Evolutionary conservation across 2,113 vertebrate genomes (phyloP).

Genomic region (Dasyprocta punctata): DNA sequence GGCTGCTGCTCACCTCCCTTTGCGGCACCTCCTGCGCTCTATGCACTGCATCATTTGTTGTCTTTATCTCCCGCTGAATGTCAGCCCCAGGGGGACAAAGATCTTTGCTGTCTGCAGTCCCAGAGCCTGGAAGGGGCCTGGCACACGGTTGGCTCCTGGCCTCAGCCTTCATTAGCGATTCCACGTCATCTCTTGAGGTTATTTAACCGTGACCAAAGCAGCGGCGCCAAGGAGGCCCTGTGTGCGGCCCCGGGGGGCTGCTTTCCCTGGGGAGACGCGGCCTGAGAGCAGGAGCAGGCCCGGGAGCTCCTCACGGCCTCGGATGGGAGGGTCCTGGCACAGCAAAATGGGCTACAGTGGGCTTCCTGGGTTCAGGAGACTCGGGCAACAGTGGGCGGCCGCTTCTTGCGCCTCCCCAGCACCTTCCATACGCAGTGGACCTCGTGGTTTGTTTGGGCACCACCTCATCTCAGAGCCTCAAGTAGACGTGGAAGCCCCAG

Average conservation of each 20-base stretch:
- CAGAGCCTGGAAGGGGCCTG: not conserved
- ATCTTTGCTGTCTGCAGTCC: not conserved
- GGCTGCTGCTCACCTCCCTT: too few relatives aligned
- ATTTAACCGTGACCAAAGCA: not conserved
- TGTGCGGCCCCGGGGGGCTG: not conserved
- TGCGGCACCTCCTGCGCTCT: rapidly evolving
- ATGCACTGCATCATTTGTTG: not conserved
- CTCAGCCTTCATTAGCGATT: not conserved
- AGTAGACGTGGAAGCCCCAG: not conserved
- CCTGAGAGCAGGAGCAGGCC: not conserved
- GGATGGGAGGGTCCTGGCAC: conserved; percentile 85
- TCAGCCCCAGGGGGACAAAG: not conserved
- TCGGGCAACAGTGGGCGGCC: rapidly evolving
- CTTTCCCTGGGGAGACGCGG: not conserved
- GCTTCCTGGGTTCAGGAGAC: not conserved
- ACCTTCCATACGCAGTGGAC: not conserved
- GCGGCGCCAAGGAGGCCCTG: not conserved
- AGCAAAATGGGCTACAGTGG: not conserved
- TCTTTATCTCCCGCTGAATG: not conserved
- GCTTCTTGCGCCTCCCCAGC: not conserved
- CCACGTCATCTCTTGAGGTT: not conserved
- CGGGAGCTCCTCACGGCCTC: conserved; percentile 79
- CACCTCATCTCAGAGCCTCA: not conserved
- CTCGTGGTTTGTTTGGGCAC: not conserved
- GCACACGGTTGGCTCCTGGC: too few relatives aligned